These are phyloP conservation scores for Terrapene triunguis DNA, from an alignment of 2,113 vertebrate species.

Conservation along the genomic window DNA sequence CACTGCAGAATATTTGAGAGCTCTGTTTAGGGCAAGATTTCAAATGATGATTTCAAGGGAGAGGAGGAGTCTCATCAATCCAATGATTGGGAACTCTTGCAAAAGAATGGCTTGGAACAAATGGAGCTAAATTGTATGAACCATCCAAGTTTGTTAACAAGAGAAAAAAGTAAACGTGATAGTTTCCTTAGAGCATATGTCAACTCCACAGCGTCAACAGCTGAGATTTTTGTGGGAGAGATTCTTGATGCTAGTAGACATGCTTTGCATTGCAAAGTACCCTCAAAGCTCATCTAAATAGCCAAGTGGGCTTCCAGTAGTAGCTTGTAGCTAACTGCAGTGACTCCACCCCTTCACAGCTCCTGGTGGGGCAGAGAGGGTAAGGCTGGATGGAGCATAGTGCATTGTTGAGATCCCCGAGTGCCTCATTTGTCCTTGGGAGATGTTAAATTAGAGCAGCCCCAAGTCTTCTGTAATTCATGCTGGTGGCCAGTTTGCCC, in stretches of 20 bases:
- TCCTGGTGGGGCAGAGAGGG: not conserved
- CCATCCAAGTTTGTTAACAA: not conserved
- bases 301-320: slow-evolving; percentile 13
- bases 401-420: not conserved
- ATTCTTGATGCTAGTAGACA: not conserved
- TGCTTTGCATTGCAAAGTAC: not conserved
- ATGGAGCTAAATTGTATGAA: not conserved
- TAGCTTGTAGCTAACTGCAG: not conserved
- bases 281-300: not conserved
- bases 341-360: not conserved
- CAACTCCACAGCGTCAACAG: slow-evolving; percentile 13
- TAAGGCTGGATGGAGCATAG: not conserved
- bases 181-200: not conserved
- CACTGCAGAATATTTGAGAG: accelerated
- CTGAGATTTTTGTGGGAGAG: not conserved
- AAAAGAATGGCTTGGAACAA: not conserved
- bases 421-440: not conserved
- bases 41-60: not conserved
- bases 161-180: not conserved
- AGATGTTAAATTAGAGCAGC: not conserved
- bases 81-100: not conserved
- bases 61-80: not conserved
- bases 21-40: not conserved
- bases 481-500: not conserved
- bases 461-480: not conserved